Percentiles rank a stretch among this genome's conserved stretches.
phyloP scores from a whole-genome alignment of 1,140 invertebrate species.

The Dolichoris vasculosae region DNA sequence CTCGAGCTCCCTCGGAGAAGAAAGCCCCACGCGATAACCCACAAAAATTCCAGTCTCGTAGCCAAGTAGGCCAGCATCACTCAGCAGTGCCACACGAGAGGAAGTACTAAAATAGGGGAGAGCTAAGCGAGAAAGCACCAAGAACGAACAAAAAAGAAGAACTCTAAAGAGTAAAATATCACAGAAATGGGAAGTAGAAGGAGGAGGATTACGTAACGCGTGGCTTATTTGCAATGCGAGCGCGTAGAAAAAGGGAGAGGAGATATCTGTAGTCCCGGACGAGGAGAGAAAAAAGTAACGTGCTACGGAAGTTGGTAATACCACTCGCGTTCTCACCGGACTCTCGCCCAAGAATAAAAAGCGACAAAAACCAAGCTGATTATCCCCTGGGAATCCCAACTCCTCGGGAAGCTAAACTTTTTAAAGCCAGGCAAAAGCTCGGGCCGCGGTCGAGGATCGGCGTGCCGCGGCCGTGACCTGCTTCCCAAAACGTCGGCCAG shows the following conservation, averaged over 20 bases:
- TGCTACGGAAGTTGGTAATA: conserved; percentile 39
- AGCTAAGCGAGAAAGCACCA: background rate
- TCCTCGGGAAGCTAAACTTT: conserved; percentile 53
- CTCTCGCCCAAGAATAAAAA: background rate
- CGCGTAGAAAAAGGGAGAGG: conserved; percentile 10
- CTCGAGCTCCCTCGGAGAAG: background rate
- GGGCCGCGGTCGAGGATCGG: background rate
- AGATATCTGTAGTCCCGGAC: background rate
- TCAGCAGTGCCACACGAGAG: background rate
- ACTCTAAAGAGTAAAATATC: conserved; percentile 31
- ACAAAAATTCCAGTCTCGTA: conserved; percentile 49
- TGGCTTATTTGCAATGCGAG: conserved; percentile 46
- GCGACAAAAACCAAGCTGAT: conserved; percentile 51
- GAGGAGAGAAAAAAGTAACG: conserved; percentile 1
- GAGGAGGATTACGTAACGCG: background rate
- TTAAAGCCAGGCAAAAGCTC: conserved; percentile 53
- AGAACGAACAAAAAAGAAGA: background rate
- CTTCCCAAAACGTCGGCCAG: conserved; percentile 53
- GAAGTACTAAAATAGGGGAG: conserved; percentile 18
- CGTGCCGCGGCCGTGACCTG: conserved; percentile 56
- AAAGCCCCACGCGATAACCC: conserved; percentile 1
- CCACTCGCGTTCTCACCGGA: background rate
- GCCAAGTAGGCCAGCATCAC: conserved; percentile 50
- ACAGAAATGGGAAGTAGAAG: background rate
- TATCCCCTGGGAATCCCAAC: conserved; percentile 54